These are phyloP conservation scores for Drosophila tani DNA, from an alignment of 1,140 invertebrate species.

Conservation along the genomic window DNA sequence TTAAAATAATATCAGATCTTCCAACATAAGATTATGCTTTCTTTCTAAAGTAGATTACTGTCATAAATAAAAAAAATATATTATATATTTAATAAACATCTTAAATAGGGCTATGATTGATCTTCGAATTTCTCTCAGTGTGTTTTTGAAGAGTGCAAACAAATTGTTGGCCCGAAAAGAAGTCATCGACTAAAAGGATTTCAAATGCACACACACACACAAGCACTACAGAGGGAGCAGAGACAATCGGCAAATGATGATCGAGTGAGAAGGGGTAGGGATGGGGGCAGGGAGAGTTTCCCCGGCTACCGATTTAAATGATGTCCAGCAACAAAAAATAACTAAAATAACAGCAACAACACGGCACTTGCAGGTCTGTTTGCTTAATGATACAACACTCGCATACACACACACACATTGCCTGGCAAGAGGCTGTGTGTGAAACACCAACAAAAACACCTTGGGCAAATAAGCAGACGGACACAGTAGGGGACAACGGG, in stretches of 20 bases:
- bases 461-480: slow-evolving; percentile 58
- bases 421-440: slow-evolving; percentile 26
- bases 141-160: slow-evolving; percentile 27
- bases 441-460: slow-evolving; percentile 56
- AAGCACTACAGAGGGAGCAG: neutral
- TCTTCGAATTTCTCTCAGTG: neutral
- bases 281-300: slow-evolving; percentile 1
- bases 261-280: slow-evolving; percentile 10
- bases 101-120: too few relatives aligned
- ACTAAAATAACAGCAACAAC: slow-evolving; percentile 21
- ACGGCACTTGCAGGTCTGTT: slow-evolving; percentile 60
- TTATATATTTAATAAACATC: neutral
- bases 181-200: slow-evolving; percentile 35
- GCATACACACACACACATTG: slow-evolving; percentile 2
- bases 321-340: slow-evolving; percentile 40
- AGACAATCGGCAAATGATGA: slow-evolving; percentile 26
- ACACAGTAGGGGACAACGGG: neutral
- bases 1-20: neutral
- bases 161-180: slow-evolving; percentile 62
- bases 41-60: neutral
- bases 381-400: slow-evolving; percentile 67
- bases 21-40: too few relatives aligned
- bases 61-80: neutral
- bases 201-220: slow-evolving; percentile 25
- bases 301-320: slow-evolving; percentile 67